Base-by-base conservation (phyloP, 2,797 vertebrate genomes). In the Botia kubotai region DNA sequence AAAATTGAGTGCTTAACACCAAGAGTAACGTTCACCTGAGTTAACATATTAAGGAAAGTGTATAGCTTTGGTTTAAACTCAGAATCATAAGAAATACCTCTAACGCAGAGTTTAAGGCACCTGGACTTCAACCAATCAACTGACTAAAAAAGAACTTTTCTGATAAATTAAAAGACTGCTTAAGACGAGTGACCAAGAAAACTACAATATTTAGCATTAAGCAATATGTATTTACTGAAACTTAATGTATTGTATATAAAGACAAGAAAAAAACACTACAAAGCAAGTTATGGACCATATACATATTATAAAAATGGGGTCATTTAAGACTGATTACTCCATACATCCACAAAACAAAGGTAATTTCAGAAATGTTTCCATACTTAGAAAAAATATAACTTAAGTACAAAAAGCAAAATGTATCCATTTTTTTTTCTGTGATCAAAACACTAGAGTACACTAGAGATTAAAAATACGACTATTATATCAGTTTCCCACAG, bases 381-480 rank as follows among this genome's bases (percentile, higher is more conserved):
- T 93, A 92, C 89, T 90, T 91, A 91, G 90, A 92, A 94, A 94
- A 90, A 92, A 91, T 87, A 92, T 92, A 95, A 85, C 84, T 85
- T 93, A 94, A 87, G 94, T 92, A 94, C 91, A 94, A 92, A 94
- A 93, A 93, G 74, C 88, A 93, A 91, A 91, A 90, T 87, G 87
- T 87, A 88, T 87, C 88, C 84, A 23, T 93, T 94, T 93, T 93
- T 93, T 93, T 94, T 92, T 90, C 92, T 88, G 92, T 94, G 92
- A 95, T 91, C 92, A 90, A 90, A n/a, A n/a, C n/a, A n/a, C n/a
- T n/a, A n/a, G 88, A 90, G 89, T 92, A 89, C 91, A 93, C 58
- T 39, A 84, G 85, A 88, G 83, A 88, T 82, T 82, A 87, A 85
- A 87, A 16, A 63, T 19, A 50, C 17, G 16, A 29, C 21, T 39